Conservation (phyloP, 2,888 invertebrate genomes). For the Lomographa bimaculata region DNA sequence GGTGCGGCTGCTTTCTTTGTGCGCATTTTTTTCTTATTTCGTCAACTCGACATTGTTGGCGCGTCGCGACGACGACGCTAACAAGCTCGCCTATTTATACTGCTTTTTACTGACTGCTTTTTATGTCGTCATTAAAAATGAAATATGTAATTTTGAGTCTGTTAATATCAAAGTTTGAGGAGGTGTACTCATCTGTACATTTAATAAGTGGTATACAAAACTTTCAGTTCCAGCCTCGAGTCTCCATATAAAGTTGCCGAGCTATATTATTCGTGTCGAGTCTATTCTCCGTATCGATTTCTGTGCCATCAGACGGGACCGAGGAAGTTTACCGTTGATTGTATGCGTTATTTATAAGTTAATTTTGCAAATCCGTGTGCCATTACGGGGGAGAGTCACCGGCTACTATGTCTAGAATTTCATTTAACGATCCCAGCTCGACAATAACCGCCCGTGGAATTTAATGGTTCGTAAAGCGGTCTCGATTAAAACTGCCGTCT, state of each 20-base stretch:
- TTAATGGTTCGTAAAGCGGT: constrained; percentile 76
- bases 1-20: constrained; percentile 27
- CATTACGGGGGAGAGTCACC: constrained; percentile 38
- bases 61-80: constrained; percentile 10
- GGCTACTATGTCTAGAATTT: constrained; percentile 61
- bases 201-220: too few relatives aligned
- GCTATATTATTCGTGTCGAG: not conserved
- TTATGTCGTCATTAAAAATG: not conserved
- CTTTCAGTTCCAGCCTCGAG: too few relatives aligned
- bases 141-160: too few relatives aligned
- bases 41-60: constrained; percentile 24
- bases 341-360: constrained; percentile 34
- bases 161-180: too few relatives aligned
- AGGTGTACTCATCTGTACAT: too few relatives aligned
- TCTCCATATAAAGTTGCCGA: too few relatives aligned
- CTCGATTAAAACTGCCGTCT: constrained; percentile 77
- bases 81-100: constrained; percentile 12
- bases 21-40: constrained; percentile 27
- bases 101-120: constrained; percentile 1
- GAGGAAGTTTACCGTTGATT: constrained; percentile 25
- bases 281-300: constrained; percentile 25
- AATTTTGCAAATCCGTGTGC: constrained; percentile 48
- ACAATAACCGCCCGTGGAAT: constrained; percentile 72
- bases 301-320: constrained; percentile 15
- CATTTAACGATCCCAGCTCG: constrained; percentile 73